Evolutionary conservation across 2,113 vertebrate genomes (phyloP), one percentile per base, ranked within the genome.

Genomic region (Psophia crepitans): DNA sequence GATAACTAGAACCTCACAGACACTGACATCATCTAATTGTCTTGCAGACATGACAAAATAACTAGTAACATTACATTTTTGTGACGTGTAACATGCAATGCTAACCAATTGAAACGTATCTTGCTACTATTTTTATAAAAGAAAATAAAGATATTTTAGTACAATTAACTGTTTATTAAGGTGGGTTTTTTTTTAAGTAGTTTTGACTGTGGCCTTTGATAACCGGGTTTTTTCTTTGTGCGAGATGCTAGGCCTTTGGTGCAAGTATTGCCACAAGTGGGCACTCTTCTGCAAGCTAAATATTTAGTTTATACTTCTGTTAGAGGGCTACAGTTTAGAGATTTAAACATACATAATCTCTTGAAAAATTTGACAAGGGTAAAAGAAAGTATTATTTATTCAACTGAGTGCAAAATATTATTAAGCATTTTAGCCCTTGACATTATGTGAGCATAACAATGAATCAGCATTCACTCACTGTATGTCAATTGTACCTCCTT

Each of bases 191-290:
- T 76, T 60, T 26, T 26, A 6, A 12, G 63, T 32, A 63, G 22
- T 11, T 51, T 74, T 57, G 11, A 3, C 16, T 30, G 15, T 74
- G 35, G n/a, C 41, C 21, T 66, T 90, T n/a, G 12, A 14, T 28
- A 39, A 7, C 1, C 12, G 39, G 14, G 2, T 80, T 75, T 87
- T 88, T 15, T n/a, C 24, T 24, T 17, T 33, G 33, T 13, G 7
- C 16, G 48, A 32, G 22, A 15, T 49, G 12, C 33, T 64, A 44
- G 11, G 35, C 24, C 33, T 74, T 35, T 48, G 8, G 21, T 74
- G 13, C 60, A 86, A 68, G 27, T 75, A 43, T 80, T 87, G 69
- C 96, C 97, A 95, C 94, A 94, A 94, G 97, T 87, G 73, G 97
- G 96, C 93, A 96, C 68, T 83, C 87, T 93, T 96, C 61, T 80